These are phyloP conservation scores for Temnothorax longispinosus DNA, from an alignment of 1,140 invertebrate species.

Conservation along the genomic window DNA sequence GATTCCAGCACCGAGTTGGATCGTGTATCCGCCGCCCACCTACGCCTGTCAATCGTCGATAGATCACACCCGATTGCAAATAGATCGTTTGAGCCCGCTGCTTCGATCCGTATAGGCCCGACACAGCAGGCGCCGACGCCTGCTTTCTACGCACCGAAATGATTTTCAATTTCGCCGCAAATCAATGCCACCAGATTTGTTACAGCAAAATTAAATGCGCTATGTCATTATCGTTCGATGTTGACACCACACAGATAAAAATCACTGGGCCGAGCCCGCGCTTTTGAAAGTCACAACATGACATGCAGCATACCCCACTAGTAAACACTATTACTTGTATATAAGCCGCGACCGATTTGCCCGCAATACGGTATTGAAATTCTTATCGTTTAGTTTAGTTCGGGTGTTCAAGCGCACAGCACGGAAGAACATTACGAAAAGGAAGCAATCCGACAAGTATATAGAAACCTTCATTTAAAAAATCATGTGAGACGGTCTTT, in stretches of 20 bases:
- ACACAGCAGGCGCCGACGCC: not conserved
- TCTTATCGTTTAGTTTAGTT: too few species aligned
- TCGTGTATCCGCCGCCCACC: conserved; percentile 69
- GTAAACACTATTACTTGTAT: too few species aligned
- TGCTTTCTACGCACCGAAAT: conserved; percentile 13
- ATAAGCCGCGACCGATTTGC: too few species aligned
- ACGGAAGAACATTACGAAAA: too few species aligned
- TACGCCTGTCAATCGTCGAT: conserved; percentile 70
- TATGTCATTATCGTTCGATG: conserved; percentile 16
- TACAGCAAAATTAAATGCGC: conserved; percentile 5
- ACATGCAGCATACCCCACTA: too few species aligned
- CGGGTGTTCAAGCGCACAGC: too few species aligned
- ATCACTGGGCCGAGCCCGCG: too few species aligned
- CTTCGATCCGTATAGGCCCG: conserved; percentile 16
- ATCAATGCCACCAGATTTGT: conserved; percentile 58
- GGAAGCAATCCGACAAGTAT: too few species aligned
- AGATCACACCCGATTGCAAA: conserved; percentile 72
- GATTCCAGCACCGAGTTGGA: conserved; percentile 42
- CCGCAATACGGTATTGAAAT: too few species aligned
- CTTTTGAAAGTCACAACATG: too few species aligned
- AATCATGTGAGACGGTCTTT: not conserved
- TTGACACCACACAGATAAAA: conserved; percentile 29
- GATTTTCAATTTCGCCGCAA: conserved; percentile 63
- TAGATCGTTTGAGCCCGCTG: conserved; percentile 62
- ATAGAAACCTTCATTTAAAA: not conserved